These are phyloP conservation scores for Sebastes schlegelii DNA, from an alignment of 2,113 vertebrate genomes.

Conservation along the genomic window DNA sequence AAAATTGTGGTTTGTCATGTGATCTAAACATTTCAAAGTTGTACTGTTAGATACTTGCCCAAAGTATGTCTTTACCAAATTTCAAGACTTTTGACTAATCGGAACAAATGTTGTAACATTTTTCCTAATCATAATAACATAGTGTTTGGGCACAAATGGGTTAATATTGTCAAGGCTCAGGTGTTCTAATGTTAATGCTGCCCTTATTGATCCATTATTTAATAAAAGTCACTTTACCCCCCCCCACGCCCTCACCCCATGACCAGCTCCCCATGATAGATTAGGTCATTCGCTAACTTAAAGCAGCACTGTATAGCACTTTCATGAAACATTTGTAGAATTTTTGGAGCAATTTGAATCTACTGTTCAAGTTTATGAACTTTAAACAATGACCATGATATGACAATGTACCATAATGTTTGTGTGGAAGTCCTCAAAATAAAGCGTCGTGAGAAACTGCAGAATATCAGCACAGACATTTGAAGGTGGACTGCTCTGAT, in stretches of 20 bases:
- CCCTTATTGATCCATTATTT: neutral
- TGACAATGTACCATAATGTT: conserved; percentile 32
- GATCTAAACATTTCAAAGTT: too few species aligned
- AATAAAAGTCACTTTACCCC: neutral
- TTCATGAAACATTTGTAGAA: conserved; percentile 31
- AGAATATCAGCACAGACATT: conserved; percentile 13
- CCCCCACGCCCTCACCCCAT: too few species aligned
- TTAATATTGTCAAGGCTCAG: neutral
- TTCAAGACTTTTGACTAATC: too few species aligned
- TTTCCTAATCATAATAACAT: too few species aligned
- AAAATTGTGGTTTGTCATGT: too few species aligned
- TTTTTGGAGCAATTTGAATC: neutral
- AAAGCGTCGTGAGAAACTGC: conserved; percentile 18
- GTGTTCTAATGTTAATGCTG: conserved; percentile 5
- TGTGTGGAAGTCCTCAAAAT: conserved; percentile 31
- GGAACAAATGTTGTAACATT: too few species aligned
- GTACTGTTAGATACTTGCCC: too few species aligned
- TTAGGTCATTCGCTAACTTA: conserved; percentile 1
- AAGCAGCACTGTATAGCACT: conserved; percentile 57
- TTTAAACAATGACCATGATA: conserved; percentile 14
- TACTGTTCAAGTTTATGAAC: conserved; percentile 30
- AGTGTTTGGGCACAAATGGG: too few species aligned
- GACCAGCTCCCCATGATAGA: neutral
- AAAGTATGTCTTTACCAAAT: too few species aligned
- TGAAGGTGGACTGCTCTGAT: neutral